Evolutionary conservation across 2,888 invertebrate genomes (phyloP).

Genomic region (Melieria crassipennis): DNA sequence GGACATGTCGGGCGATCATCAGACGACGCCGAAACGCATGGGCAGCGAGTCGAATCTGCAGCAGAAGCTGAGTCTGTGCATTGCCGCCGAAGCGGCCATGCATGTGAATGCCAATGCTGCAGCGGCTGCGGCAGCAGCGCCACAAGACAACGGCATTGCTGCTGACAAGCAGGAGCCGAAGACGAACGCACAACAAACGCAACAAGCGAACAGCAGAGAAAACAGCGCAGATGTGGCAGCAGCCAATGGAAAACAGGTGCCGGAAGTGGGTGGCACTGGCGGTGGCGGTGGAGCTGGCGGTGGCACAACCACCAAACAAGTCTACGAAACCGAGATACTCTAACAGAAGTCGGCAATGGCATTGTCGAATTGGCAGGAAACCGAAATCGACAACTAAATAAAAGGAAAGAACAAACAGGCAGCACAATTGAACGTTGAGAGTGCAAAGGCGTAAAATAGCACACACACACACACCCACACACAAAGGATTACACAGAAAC

Average conservation of each 20-base stretch:
- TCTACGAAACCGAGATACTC: constrained; percentile 94
- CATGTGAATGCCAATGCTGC: constrained; percentile 12
- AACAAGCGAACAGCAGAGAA: constrained; percentile 40
- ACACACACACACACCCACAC: background rate
- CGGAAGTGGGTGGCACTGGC: constrained; percentile 51
- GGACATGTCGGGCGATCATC: constrained; percentile 66
- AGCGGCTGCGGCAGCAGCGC: constrained; percentile 28
- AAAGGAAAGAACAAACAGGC: constrained; percentile 24
- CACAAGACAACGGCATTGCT: constrained; percentile 23
- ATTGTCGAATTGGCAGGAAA: constrained; percentile 59
- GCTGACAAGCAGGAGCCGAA: background rate
- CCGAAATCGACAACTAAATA: constrained; percentile 50
- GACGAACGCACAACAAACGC: constrained; percentile 23
- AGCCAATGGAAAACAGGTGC: constrained; percentile 50
- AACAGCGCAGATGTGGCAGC: constrained; percentile 41
- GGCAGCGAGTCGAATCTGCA: constrained; percentile 89
- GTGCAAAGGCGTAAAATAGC: background rate
- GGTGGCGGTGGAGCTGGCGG: constrained; percentile 39
- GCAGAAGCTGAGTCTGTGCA: constrained; percentile 64
- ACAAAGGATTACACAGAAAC: background rate
- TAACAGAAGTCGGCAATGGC: constrained; percentile 69
- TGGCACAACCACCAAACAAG: constrained; percentile 76
- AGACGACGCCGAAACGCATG: constrained; percentile 76
- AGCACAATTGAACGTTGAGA: constrained; percentile 1
- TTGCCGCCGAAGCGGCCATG: constrained; percentile 15